Evolutionary conservation across 2,888 invertebrate genomes (phyloP).

Genomic region (Bombylius discolor): DNA sequence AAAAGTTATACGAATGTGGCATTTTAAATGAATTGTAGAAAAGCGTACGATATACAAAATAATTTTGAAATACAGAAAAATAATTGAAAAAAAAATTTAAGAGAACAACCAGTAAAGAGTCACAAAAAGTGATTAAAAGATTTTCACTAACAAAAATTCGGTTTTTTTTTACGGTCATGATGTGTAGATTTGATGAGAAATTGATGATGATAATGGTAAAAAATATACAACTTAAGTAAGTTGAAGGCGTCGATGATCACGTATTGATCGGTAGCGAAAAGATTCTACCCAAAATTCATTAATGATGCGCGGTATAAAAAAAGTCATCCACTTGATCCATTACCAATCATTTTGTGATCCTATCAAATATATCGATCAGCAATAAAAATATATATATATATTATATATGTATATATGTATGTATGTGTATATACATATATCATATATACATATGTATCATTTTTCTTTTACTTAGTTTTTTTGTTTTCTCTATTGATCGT

Average conservation of each 20-base stretch:
- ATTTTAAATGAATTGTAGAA: background rate
- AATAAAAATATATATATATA: too few species aligned
- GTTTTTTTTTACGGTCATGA: too few species aligned
- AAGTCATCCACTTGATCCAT: background rate
- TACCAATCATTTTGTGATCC: conserved; percentile 14
- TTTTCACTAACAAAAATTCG: too few species aligned
- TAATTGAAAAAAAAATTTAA: background rate
- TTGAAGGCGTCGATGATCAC: conserved; percentile 6
- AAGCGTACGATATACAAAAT: background rate
- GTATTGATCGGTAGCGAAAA: conserved; percentile 7
- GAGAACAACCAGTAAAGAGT: background rate
- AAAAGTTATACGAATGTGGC: background rate
- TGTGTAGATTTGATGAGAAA: too few species aligned
- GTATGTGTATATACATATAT: too few species aligned
- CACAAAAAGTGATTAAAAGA: background rate
- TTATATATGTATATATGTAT: too few species aligned
- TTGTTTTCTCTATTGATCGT: too few species aligned
- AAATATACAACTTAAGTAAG: background rate
- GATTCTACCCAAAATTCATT: conserved; percentile 3
- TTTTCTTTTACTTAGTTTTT: too few species aligned
- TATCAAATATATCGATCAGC: too few species aligned
- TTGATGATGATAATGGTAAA: too few species aligned
- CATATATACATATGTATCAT: too few species aligned
- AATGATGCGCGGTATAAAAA: background rate
- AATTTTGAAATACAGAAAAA: background rate